A percentile compares a stretch with the other conserved stretches of the same genome.
Evolutionary conservation across 2,113 vertebrate species (phyloP).

Genomic region (Python bivittatus): DNA sequence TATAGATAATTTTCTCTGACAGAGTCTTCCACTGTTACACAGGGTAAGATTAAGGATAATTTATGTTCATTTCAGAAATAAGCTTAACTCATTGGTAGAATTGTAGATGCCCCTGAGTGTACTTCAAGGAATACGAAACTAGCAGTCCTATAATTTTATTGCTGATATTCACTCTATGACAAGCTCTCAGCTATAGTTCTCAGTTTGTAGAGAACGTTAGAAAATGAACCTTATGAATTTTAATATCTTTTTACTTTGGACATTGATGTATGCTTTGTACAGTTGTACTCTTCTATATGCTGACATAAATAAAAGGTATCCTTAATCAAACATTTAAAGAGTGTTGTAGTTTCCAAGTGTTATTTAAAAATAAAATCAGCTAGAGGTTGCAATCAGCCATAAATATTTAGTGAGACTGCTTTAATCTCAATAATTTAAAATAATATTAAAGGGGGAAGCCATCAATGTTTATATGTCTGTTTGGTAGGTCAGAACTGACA

Average conservation of each 20-base stretch:
- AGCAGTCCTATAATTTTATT: conserved; percentile 65
- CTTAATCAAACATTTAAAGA: conserved; percentile 64
- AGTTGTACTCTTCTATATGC: conserved; percentile 66
- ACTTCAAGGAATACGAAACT: conserved; percentile 63
- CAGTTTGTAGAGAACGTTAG: conserved; percentile 51
- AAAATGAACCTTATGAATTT: conserved; percentile 71
- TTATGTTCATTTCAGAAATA: conserved; percentile 63
- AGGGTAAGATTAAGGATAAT: conserved; percentile 56
- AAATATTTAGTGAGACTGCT: conserved; percentile 50
- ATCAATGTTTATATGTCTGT: conserved; percentile 53
- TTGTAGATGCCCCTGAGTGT: conserved; percentile 59
- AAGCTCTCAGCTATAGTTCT: conserved; percentile 53
- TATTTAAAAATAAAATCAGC: conserved; percentile 42
- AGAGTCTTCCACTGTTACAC: conserved; percentile 44
- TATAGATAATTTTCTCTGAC: conserved; percentile 47
- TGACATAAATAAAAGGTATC: conserved; percentile 67
- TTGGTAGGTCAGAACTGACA: conserved; percentile 51
- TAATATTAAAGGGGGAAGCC: conserved; percentile 46
- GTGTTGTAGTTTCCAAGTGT: conserved; percentile 49
- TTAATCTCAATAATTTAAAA: conserved; percentile 64
- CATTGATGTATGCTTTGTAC: conserved; percentile 64
- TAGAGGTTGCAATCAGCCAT: conserved; percentile 57
- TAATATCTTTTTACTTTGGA: conserved; percentile 64
- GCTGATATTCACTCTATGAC: conserved; percentile 61
- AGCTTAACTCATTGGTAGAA: conserved; percentile 61